Percentiles rank a stretch among this genome's conserved stretches.
Conservation (phyloP, 2,888 invertebrate genomes). For the Brachypalpus laphriformis region DNA sequence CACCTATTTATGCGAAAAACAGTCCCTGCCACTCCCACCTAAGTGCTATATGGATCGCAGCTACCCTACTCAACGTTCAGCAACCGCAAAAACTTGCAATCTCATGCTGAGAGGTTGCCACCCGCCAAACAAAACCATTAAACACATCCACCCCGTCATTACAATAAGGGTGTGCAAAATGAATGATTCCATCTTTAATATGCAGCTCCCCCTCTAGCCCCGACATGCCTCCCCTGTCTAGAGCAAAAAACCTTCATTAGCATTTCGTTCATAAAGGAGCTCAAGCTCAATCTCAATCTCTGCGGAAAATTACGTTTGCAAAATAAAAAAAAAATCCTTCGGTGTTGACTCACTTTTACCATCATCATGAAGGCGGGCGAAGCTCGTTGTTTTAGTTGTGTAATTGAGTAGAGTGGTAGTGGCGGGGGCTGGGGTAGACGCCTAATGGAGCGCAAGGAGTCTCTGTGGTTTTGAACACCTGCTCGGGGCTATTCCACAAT, state of each 20-base stretch:
- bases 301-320: conserved; percentile 35
- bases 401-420: conserved; percentile 18
- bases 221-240: background rate
- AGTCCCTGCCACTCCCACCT: background rate
- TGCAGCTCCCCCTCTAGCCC: conserved; percentile 9
- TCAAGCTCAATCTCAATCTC: conserved; percentile 38
- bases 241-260: conserved; percentile 39
- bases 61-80: background rate
- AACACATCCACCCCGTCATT: conserved; percentile 17
- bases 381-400: conserved; percentile 17
- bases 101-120: background rate
- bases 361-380: background rate
- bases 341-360: conserved; percentile 24
- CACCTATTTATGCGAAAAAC: conserved; percentile 18
- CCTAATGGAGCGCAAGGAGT: conserved; percentile 28
- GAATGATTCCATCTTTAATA: conserved; percentile 17
- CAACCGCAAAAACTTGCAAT: conserved; percentile 32
- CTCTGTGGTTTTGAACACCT: conserved; percentile 42
- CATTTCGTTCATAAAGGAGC: conserved; percentile 32
- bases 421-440: background rate
- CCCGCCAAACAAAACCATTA: conserved; percentile 8
- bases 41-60: background rate
- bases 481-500: conserved; percentile 17
- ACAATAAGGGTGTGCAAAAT: conserved; percentile 15
- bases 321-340: conserved; percentile 22